These are phyloP conservation scores for Plemyria rubiginata DNA, from an alignment of 2,888 invertebrate genomes.

Conservation along the genomic window DNA sequence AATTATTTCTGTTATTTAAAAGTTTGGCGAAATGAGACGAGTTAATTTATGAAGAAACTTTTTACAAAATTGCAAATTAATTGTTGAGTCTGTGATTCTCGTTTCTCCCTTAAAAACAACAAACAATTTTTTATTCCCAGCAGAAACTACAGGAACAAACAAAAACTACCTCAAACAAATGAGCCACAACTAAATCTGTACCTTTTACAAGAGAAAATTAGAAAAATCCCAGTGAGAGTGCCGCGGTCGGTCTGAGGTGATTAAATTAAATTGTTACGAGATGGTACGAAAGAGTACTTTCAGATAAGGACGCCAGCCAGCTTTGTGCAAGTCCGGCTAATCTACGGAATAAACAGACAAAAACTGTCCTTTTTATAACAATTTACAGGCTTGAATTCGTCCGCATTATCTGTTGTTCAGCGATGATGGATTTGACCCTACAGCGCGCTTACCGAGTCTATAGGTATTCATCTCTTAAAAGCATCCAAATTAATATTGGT, in stretches of 20 bases:
- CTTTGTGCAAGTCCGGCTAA: constrained; percentile 15
- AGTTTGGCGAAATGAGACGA: no score
- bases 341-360: neutral
- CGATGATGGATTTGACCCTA: neutral
- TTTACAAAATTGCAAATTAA: neutral
- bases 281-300: constrained; percentile 36
- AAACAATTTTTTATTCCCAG: constrained; percentile 22
- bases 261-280: constrained; percentile 45
- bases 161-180: constrained; percentile 50
- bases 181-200: constrained; percentile 47
- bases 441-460: no score
- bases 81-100: constrained; percentile 1
- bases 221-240: constrained; percentile 50
- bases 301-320: constrained; percentile 23
- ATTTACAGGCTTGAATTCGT: neutral
- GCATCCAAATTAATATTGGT: no score
- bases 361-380: neutral
- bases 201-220: constrained; percentile 54
- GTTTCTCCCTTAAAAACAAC: constrained; percentile 7
- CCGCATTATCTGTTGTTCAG: neutral
- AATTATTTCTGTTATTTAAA: no score
- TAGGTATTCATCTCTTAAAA: no score
- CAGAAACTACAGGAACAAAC: constrained; percentile 33
- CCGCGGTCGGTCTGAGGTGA: constrained; percentile 41
- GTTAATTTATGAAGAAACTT: neutral